Conservation (phyloP, 2,797 vertebrate genomes). For the Limosa lapponica region DNA sequence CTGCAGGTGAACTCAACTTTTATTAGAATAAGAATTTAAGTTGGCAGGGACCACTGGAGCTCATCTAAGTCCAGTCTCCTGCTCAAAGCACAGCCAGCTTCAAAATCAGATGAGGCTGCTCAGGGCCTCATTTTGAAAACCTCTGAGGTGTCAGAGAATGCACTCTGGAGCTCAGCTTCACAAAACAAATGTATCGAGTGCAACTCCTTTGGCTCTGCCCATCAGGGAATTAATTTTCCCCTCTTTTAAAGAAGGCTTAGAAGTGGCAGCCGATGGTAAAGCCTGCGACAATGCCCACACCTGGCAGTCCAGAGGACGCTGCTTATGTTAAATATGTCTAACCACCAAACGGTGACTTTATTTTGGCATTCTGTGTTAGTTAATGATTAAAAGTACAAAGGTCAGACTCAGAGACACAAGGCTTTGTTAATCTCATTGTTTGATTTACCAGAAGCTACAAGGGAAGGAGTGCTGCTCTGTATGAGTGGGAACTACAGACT, state of each 20-base stretch:
- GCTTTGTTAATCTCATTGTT: slow-evolving; percentile 44
- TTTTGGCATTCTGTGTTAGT: slow-evolving; percentile 13
- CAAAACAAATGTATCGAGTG: background rate
- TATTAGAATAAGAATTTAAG: background rate
- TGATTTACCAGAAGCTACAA: slow-evolving; percentile 43
- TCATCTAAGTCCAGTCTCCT: background rate
- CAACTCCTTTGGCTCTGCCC: background rate
- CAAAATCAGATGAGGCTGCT: background rate
- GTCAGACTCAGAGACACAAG: slow-evolving; percentile 29
- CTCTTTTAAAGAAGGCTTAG: background rate
- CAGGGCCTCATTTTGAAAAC: background rate
- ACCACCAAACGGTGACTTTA: background rate
- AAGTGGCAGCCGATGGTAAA: background rate
- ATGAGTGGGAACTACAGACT: background rate
- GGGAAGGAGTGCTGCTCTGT: background rate
- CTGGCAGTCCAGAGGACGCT: background rate
- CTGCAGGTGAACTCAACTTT: background rate
- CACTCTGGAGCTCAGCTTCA: background rate
- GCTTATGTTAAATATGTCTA: slow-evolving; percentile 8
- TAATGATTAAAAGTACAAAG: slow-evolving; percentile 57
- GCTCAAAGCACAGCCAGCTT: background rate
- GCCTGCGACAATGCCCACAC: background rate
- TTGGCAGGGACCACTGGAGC: background rate
- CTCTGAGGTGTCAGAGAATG: background rate
- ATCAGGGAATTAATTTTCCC: background rate